These are phyloP conservation scores for Mythimna impura DNA, from an alignment of 2,888 invertebrate species.

Conservation along the genomic window DNA sequence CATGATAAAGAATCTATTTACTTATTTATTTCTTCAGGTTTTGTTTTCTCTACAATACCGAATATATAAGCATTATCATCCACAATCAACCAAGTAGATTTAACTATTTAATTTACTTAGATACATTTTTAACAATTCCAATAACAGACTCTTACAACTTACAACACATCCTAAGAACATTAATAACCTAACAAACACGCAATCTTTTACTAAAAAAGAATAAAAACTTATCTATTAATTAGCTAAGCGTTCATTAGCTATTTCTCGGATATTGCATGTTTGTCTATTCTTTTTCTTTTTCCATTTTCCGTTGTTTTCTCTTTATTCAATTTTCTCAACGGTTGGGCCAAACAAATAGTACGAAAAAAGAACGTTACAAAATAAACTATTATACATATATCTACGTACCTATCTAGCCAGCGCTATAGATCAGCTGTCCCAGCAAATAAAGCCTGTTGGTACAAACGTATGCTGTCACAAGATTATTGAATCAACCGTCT, in stretches of 20 bases:
- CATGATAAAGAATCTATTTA: not conserved
- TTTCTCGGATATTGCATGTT: constrained; percentile 40
- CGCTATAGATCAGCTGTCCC: constrained; percentile 25
- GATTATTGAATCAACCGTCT: constrained; percentile 64
- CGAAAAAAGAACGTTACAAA: constrained; percentile 3
- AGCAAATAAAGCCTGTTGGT: constrained; percentile 37
- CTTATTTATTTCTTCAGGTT: too few species aligned
- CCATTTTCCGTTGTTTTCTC: constrained; percentile 28
- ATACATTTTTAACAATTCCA: not conserved
- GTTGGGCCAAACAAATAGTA: not conserved
- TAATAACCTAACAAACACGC: constrained; percentile 7
- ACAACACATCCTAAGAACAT: not conserved
- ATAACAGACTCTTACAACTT: not conserved
- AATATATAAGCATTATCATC: too few species aligned
- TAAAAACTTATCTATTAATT: constrained; percentile 10
- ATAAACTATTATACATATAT: not conserved
- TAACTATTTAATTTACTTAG: not conserved
- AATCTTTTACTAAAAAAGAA: not conserved
- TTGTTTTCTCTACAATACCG: too few species aligned
- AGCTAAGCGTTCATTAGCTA: constrained; percentile 14
- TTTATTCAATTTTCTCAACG: constrained; percentile 12
- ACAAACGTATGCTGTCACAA: constrained; percentile 53
- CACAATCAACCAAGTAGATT: too few species aligned
- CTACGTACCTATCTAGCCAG: not conserved
- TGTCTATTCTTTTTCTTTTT: constrained; percentile 10